Base-by-base conservation (phyloP, 2,797 vertebrate genomes). In the Crenuchus spilurus region DNA sequence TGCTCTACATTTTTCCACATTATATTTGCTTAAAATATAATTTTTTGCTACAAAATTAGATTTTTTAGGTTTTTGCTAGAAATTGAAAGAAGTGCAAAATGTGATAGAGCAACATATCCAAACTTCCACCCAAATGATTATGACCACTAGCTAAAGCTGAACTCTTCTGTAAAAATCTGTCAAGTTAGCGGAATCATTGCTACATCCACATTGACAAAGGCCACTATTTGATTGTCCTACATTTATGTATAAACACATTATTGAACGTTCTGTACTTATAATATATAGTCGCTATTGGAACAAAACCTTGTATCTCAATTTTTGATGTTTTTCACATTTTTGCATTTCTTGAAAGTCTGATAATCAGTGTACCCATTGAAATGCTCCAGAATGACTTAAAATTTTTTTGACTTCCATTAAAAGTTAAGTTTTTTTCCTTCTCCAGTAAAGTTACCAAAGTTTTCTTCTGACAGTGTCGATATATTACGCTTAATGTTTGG, bases 31-130 rank as follows among this genome's bases (percentile, higher is more conserved):
- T 24, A 64, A 33, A 33, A 52, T 61, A 52, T 55, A 16, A 70
- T 30, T 54, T 30, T 61, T 68, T 35, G 48, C 67, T 72, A 70
- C 52, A 71, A 80, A 64, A 49, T 72, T 57, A 62, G 1, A 66
- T 61, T 60, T 65, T 70, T 71, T 60, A 79, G 3, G 9, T 51
- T 51, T 52, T 13, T 28, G 3, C 30, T 68, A 55, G 48, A 68
- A 72, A 72, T 66, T 52, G 33, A 73, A 72, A 79, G 73, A 84
- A 88, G 85, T 88, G 85, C 85, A 86, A 85, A 81, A 69, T 72
- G 44, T 31, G 72, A 77, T 73, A 77, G 46, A 74, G 61, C 57
- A 57, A 61, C 44, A 41, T 35, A 44, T 63, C 28, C 35, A 68
- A 79, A 69, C 63, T 35, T 75, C 54, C 51, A 16, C 16, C 72